Percentiles rank a stretch among this genome's conserved stretches.
Evolutionary conservation across 92 coral and sea anemone genomes (phyloP).

Genomic region (Pocillopora meandrina): DNA sequence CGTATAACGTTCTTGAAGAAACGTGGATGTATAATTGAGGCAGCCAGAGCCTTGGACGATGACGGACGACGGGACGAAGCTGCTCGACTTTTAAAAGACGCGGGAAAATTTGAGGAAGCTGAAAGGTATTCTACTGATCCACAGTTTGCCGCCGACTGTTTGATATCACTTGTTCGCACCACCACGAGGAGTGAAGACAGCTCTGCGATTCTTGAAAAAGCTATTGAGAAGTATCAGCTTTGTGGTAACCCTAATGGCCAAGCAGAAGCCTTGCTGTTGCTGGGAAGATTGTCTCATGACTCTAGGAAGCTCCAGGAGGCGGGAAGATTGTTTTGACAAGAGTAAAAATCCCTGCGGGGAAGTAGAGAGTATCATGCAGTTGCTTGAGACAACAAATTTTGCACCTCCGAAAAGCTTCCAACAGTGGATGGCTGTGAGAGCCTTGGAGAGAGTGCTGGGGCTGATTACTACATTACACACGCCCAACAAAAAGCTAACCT

Average conservation of each 20-base stretch:
- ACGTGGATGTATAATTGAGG: conserved; percentile 70
- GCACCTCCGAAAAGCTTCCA: conserved; percentile 11
- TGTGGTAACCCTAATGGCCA: conserved; percentile 68
- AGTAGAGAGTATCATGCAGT: conserved; percentile 60
- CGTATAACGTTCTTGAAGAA: conserved; percentile 78
- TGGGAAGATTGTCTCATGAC: conserved; percentile 48
- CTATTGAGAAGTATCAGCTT: conserved; percentile 53
- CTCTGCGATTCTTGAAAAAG: conserved; percentile 49
- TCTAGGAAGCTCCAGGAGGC: conserved; percentile 52
- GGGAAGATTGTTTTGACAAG: conserved; percentile 61
- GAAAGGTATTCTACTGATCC: conserved; percentile 55
- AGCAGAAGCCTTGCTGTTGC: conserved; percentile 72
- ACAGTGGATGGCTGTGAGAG: conserved; percentile 55
- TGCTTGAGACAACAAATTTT: conserved; percentile 30
- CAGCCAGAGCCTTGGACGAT: conserved; percentile 69
- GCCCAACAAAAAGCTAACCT: conserved; percentile 32
- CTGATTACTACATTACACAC: conserved; percentile 57
- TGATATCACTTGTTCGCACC: conserved; percentile 59
- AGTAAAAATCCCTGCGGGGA: conserved; percentile 72
- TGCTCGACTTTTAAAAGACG: conserved; percentile 66
- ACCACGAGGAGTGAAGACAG: neutral
- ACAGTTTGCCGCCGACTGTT: conserved; percentile 74
- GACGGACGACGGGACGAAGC: conserved; percentile 81
- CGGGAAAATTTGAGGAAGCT: conserved; percentile 78
- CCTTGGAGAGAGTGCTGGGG: conserved; percentile 59